Evolutionary conservation across 2,888 invertebrate species (phyloP).

Genomic region (Tyria jacobaeae): DNA sequence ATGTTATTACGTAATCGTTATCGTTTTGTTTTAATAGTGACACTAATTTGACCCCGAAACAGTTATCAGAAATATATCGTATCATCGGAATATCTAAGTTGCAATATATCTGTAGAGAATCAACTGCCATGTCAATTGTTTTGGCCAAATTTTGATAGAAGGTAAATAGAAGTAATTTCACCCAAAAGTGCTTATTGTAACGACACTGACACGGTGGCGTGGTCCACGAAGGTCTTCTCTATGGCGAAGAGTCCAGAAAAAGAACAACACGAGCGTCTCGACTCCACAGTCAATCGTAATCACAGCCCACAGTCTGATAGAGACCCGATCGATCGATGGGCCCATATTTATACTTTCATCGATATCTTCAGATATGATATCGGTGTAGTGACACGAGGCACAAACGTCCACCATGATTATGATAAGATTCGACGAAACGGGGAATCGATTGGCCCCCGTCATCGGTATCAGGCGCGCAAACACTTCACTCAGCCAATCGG

Average conservation of each 20-base stretch:
- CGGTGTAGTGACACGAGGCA: constrained; percentile 79
- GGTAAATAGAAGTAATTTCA: constrained; percentile 30
- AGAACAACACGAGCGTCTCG: constrained; percentile 53
- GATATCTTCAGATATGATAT: constrained; percentile 84
- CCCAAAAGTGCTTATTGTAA: constrained; percentile 35
- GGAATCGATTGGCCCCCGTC: constrained; percentile 82
- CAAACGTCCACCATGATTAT: constrained; percentile 81
- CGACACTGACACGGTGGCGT: constrained; percentile 39
- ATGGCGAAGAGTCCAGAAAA: constrained; percentile 48
- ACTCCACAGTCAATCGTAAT: constrained; percentile 70
- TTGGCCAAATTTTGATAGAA: constrained; percentile 4
- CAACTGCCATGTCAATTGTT: constrained; percentile 44
- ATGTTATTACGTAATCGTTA: constrained; percentile 77
- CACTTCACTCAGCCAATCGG: constrained; percentile 83
- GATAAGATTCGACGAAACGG: constrained; percentile 80
- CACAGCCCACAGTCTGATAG: constrained; percentile 82
- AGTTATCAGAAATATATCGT: constrained; percentile 30
- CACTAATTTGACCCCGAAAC: constrained; percentile 54
- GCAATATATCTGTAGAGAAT: constrained; percentile 17
- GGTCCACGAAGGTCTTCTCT: constrained; percentile 16
- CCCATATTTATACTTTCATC: constrained; percentile 86
- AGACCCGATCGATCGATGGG: constrained; percentile 85
- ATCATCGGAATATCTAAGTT: constrained; percentile 18
- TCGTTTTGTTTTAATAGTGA: constrained; percentile 59
- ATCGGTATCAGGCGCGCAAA: constrained; percentile 78